phyloP scores from a whole-genome alignment of 2,797 vertebrate genomes.

The Diceros bicornis region DNA sequence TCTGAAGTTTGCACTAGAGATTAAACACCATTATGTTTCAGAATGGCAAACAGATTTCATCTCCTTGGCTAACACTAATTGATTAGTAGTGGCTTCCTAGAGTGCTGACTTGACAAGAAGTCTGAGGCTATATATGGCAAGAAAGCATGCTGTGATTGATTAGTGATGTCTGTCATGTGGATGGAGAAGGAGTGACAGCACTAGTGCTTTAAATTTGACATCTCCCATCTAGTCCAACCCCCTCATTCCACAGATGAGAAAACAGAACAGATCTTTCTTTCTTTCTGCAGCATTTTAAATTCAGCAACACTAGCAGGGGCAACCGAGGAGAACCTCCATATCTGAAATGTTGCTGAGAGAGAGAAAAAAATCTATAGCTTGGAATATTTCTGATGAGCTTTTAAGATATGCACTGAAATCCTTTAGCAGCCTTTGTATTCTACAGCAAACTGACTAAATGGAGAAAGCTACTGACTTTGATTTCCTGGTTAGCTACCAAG shows the following conservation, averaged over 20 bases:
- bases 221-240: conserved; percentile 2
- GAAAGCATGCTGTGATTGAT: conserved; percentile 59
- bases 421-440: conserved; percentile 65
- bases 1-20: not conserved
- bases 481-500: conserved; percentile 19
- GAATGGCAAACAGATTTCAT: conserved; percentile 38
- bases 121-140: not conserved
- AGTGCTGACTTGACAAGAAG: conserved; percentile 61
- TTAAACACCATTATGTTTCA: not conserved
- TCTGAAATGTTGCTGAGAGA: conserved; percentile 77
- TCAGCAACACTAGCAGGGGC: conserved; percentile 70
- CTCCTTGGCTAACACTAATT: not conserved
- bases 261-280: conserved; percentile 61
- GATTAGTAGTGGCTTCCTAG: conserved; percentile 21
- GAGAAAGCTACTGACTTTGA: conserved; percentile 42
- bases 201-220: conserved; percentile 46
- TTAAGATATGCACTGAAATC: conserved; percentile 67
- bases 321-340: conserved; percentile 69
- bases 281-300: conserved; percentile 69
- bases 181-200: not conserved
- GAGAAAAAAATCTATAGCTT: conserved; percentile 58
- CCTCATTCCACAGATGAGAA: conserved; percentile 59
- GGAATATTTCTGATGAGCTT: conserved; percentile 80
- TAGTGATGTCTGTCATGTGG: conserved; percentile 74
- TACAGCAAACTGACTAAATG: conserved; percentile 50